Evolutionary conservation across 2,797 vertebrate species (phyloP).

Genomic region (Artibeus lituratus): DNA sequence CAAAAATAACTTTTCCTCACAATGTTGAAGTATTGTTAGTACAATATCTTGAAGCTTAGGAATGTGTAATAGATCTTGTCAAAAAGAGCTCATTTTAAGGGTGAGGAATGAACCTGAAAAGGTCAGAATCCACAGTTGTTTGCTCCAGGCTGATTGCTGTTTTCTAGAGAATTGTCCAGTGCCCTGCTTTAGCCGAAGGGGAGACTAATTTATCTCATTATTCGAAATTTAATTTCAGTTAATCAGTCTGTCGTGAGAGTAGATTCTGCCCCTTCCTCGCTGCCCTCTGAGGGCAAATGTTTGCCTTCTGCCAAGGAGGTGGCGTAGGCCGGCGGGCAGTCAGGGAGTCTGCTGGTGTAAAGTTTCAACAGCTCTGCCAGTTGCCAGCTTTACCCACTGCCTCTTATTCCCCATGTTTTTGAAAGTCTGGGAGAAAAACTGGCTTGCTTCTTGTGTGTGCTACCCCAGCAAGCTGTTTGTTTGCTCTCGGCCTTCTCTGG

Average conservation of each 20-base stretch:
- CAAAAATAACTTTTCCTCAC: neutral
- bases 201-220: neutral
- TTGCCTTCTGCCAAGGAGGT: neutral
- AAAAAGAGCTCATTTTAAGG: neutral
- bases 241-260: neutral
- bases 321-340: neutral
- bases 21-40: neutral
- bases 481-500: neutral
- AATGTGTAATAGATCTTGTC: neutral
- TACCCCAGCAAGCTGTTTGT: neutral
- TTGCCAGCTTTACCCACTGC: neutral
- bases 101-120: neutral
- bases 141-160: neutral
- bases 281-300: neutral
- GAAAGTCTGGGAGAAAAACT: neutral
- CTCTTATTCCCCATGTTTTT: neutral
- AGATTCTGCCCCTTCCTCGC: neutral
- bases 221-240: neutral
- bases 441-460: neutral
- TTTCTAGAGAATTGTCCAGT: neutral
- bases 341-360: neutral
- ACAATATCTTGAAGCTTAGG: neutral
- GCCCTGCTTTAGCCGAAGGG: neutral
- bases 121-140: neutral
- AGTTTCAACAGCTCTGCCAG: neutral